Conservation (phyloP, 2,797 vertebrate genomes). For the Helicolenus hilgendorfi region DNA sequence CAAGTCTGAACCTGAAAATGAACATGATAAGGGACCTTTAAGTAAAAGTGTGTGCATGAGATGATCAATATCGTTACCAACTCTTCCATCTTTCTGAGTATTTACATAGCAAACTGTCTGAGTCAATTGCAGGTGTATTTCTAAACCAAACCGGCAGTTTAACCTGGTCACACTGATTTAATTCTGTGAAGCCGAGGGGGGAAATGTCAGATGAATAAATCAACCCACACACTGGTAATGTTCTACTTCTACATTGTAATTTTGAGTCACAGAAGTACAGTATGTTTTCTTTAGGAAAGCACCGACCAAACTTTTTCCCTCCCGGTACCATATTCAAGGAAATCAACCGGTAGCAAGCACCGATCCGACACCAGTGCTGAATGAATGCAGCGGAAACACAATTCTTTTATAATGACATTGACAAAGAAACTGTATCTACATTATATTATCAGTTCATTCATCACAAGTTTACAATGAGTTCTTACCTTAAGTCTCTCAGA, state of each 20-base stretch:
- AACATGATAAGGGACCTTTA: too few relatives aligned
- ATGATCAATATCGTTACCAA: not conserved
- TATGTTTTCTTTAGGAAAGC: not conserved
- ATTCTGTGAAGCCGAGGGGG: not conserved
- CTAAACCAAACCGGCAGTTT: not conserved
- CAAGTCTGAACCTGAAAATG: too few relatives aligned
- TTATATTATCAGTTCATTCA: not conserved
- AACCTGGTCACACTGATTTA: slow-evolving; percentile 1
- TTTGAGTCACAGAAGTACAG: not conserved
- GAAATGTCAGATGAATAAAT: slow-evolving; percentile 26
- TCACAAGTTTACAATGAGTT: not conserved
- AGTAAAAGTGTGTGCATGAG: not conserved
- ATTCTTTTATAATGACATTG: not conserved
- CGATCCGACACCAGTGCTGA: not conserved
- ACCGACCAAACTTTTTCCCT: not conserved
- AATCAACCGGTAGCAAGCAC: not conserved
- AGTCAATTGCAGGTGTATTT: not conserved
- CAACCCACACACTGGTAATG: not conserved
- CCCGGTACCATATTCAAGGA: not conserved
- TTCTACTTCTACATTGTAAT: not conserved
- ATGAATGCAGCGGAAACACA: not conserved
- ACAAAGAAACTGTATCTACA: not conserved
- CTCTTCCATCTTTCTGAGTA: not conserved
- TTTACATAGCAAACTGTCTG: not conserved
- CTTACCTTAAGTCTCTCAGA: slow-evolving; percentile 95